Conservation (phyloP, 1,140 invertebrate species). For the Lysiphlebus fabarum region DNA sequence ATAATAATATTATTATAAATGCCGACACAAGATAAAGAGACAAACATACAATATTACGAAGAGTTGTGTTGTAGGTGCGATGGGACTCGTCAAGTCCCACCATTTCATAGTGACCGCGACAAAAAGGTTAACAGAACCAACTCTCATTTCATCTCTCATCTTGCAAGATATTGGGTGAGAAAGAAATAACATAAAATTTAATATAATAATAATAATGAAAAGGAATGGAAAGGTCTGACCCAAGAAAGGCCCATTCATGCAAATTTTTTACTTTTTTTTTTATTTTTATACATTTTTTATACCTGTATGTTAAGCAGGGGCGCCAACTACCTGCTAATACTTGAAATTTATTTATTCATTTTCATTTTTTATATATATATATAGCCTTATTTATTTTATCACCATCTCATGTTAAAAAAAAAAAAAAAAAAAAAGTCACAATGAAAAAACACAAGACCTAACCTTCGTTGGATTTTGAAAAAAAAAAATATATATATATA, state of each 20-base stretch:
- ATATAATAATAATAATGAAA: slow-evolving; percentile 16
- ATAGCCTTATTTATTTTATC: no score
- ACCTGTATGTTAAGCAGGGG: slow-evolving; percentile 17
- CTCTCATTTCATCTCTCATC: no score
- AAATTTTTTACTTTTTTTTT: slow-evolving; percentile 19
- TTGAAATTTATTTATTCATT: slow-evolving; percentile 11
- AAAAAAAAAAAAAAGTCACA: no score
- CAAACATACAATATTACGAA: not conserved
- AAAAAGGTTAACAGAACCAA: no score
- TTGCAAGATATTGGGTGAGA: not conserved
- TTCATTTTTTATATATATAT: not conserved
- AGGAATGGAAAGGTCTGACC: not conserved
- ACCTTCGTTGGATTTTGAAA: no score
- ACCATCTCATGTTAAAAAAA: no score
- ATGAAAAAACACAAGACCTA: no score
- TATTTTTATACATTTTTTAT: slow-evolving; percentile 10
- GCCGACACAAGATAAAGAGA: slow-evolving; percentile 3
- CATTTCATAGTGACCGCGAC: no score
- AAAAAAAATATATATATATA: no score
- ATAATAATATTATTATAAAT: slow-evolving; percentile 5
- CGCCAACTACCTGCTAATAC: slow-evolving; percentile 23
- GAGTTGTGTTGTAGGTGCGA: slow-evolving; percentile 23
- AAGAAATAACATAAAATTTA: not conserved
- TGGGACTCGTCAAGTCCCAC: slow-evolving; percentile 22
- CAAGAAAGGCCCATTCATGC: slow-evolving; percentile 22